These are phyloP conservation scores for Magallana angulata DNA, from an alignment of 1,140 invertebrate species.

Conservation along the genomic window DNA sequence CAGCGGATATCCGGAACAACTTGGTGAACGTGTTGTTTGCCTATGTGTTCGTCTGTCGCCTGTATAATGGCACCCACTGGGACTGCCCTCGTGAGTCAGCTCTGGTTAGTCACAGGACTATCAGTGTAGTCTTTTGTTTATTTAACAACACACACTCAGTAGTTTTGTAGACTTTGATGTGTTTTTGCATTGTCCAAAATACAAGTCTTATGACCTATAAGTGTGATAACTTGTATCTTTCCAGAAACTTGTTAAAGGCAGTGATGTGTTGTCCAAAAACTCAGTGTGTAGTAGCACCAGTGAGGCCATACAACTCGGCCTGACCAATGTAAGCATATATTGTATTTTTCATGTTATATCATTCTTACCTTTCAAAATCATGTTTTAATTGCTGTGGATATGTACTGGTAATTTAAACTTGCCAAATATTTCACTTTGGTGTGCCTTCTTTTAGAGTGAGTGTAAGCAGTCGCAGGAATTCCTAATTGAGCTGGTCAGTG, in stretches of 20 bases:
- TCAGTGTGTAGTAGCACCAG: conserved; percentile 43
- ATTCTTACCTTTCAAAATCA: no score
- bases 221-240: background rate
- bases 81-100: conserved; percentile 61
- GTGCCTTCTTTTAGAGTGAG: conserved; percentile 37
- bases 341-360: no score
- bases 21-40: conserved; percentile 65
- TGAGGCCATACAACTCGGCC: conserved; percentile 46
- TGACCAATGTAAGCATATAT: conserved; percentile 19
- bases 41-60: conserved; percentile 67
- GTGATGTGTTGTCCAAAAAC: conserved; percentile 47
- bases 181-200: no score
- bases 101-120: conserved; percentile 54
- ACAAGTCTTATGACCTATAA: no score
- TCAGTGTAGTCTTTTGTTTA: no score
- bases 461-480: conserved; percentile 15
- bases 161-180: no score
- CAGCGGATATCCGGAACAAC: conserved; percentile 64
- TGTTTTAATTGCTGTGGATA: no score
- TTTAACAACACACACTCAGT: no score
- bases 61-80: conserved; percentile 68
- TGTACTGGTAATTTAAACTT: no score
- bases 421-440: background rate
- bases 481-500: conserved; percentile 45
- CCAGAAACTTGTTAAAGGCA: conserved; percentile 41